Evolutionary conservation across 2,797 vertebrate genomes (phyloP).

Genomic region (Acipenser ruthenus): DNA sequence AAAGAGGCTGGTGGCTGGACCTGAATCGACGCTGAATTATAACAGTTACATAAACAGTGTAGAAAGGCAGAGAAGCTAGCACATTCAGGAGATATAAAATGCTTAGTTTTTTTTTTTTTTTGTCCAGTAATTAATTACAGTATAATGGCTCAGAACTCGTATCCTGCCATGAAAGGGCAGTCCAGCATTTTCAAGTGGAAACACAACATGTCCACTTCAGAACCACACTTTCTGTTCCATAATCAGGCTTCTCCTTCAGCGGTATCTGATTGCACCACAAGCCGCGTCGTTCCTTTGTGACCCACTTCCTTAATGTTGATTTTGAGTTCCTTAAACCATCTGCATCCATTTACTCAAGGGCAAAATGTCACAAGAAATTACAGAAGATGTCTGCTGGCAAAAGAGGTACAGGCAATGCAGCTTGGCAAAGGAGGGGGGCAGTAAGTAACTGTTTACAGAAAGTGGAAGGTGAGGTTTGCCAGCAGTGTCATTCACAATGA

Average conservation of each 20-base stretch:
- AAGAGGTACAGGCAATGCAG: not conserved
- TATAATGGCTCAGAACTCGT: not conserved
- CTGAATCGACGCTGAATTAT: too few relatives aligned
- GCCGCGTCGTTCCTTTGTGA: not conserved
- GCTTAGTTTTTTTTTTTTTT: not conserved
- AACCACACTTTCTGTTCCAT: not conserved
- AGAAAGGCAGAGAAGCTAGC: too few relatives aligned
- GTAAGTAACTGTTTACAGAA: not conserved
- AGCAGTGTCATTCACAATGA: too few relatives aligned
- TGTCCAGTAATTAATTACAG: not conserved
- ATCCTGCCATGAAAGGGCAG: not conserved
- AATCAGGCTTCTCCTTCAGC: slow-evolving; percentile 3
- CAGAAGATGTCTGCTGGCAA: not conserved
- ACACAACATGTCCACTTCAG: slow-evolving; percentile 19
- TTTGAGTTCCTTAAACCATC: slow-evolving; percentile 9
- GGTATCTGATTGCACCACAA: slow-evolving; percentile 2
- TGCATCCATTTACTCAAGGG: not conserved
- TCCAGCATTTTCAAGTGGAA: not conserved
- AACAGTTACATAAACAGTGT: too few relatives aligned
- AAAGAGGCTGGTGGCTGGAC: too few relatives aligned
- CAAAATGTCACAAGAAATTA: not conserved
- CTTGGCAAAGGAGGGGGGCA: slow-evolving; percentile 8
- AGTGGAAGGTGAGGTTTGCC: not conserved
- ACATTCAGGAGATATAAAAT: too few relatives aligned
- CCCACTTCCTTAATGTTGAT: slow-evolving; percentile 11